Evolutionary conservation across 2,888 invertebrate species (phyloP).

Genomic region (Cantharis flavilabris): DNA sequence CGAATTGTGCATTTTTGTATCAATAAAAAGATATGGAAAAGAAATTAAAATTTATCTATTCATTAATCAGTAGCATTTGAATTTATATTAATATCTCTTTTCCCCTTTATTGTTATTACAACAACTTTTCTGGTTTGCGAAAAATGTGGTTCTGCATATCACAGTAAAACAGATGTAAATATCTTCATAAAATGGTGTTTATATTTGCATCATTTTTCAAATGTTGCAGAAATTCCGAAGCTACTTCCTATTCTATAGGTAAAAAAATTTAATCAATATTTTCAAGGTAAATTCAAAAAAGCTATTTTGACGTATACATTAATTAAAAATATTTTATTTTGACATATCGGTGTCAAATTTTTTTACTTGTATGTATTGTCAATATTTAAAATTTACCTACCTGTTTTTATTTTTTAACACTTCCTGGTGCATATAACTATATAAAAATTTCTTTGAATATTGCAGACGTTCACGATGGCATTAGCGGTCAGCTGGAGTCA

Average conservation of each 20-base stretch:
- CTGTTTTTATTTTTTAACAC: not conserved
- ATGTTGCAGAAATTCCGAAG: not conserved
- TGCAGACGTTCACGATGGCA: constrained; percentile 30
- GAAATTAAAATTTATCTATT: constrained; percentile 2
- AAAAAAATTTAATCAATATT: not conserved
- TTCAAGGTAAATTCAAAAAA: not conserved
- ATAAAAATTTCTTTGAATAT: constrained; percentile 7
- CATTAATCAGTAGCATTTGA: not conserved
- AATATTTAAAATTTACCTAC: not conserved
- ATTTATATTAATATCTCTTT: not conserved
- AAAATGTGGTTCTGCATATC: not conserved
- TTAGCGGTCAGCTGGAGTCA: constrained; percentile 48
- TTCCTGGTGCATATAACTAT: not conserved
- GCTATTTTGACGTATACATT: not conserved
- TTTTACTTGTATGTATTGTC: not conserved
- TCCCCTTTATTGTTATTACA: not conserved
- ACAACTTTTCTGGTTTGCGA: not conserved
- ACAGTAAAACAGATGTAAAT: not conserved
- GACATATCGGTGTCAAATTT: not conserved
- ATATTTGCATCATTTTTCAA: not conserved
- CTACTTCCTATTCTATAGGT: not conserved
- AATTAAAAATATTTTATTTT: not conserved
- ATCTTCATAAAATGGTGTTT: not conserved
- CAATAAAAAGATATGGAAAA: not conserved
- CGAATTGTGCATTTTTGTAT: not conserved